Evolutionary conservation across 1,140 invertebrate species (phyloP).

Genomic region (Zaprionus capensis): DNA sequence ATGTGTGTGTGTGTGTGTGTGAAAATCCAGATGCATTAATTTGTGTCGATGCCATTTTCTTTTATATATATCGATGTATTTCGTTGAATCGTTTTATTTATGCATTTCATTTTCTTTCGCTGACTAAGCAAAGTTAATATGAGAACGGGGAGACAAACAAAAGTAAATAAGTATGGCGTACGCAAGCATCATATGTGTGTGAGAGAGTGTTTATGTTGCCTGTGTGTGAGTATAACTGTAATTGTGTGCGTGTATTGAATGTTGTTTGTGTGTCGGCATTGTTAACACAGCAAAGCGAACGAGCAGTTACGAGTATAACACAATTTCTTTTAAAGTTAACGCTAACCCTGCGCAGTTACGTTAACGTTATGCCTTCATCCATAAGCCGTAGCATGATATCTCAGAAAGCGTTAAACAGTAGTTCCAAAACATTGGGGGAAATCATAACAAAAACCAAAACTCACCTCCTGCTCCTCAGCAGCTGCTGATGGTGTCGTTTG

Average conservation of each 20-base stretch:
- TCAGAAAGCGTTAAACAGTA: slow-evolving; percentile 63
- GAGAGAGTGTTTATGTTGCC: slow-evolving; percentile 10
- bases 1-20: neutral
- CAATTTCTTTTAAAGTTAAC: slow-evolving; percentile 35
- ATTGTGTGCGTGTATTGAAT: slow-evolving; percentile 34
- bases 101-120: slow-evolving; percentile 52
- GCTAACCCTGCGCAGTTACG: slow-evolving; percentile 25
- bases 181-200: slow-evolving; percentile 37
- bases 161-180: slow-evolving; percentile 71
- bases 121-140: slow-evolving; percentile 65
- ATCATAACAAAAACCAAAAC: slow-evolving; percentile 60
- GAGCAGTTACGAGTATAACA: slow-evolving; percentile 33
- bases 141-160: slow-evolving; percentile 54
- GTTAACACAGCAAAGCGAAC: slow-evolving; percentile 63
- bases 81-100: slow-evolving; percentile 41
- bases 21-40: neutral
- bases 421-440: slow-evolving; percentile 57
- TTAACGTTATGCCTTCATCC: slow-evolving; percentile 16
- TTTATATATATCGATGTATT: slow-evolving; percentile 32
- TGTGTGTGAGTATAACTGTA: slow-evolving; percentile 26
- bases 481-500: slow-evolving; percentile 55
- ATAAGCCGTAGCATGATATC: slow-evolving; percentile 32
- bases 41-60: slow-evolving; percentile 13
- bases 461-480: slow-evolving; percentile 61
- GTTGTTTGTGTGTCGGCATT: slow-evolving; percentile 39